Percentiles rank a stretch among this genome's conserved stretches.
Evolutionary conservation across 2,888 invertebrate species (phyloP).

Genomic region (Troides oblongomaculatus): DNA sequence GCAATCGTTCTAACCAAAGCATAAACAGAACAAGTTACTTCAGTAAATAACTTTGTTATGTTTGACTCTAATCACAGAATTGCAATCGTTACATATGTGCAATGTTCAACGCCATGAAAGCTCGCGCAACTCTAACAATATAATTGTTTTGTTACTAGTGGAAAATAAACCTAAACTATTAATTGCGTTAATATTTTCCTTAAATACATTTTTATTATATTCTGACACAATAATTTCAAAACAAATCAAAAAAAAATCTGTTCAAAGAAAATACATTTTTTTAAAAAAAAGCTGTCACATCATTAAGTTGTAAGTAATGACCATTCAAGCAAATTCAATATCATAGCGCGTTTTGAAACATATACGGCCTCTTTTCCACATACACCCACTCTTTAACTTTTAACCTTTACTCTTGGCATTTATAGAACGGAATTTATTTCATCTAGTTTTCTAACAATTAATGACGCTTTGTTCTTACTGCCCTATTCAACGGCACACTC

Average conservation of each 20-base stretch:
- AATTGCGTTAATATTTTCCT: no score
- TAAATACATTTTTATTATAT: no score
- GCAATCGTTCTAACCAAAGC: background rate
- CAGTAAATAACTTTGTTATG: background rate
- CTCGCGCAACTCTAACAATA: no score
- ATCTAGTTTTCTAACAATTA: constrained; percentile 60
- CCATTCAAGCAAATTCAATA: background rate
- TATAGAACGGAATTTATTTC: constrained; percentile 68
- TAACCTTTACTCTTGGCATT: constrained; percentile 76
- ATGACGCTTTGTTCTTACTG: constrained; percentile 69
- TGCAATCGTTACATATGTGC: no score
- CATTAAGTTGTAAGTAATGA: background rate
- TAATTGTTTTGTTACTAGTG: no score
- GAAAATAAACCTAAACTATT: no score
- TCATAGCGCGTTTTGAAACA: background rate
- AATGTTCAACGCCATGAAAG: no score
- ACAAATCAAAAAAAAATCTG: no score
- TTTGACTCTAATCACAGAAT: no score
- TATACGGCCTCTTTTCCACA: constrained; percentile 1
- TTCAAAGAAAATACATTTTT: no score
- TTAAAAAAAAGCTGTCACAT: background rate
- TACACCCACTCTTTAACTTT: constrained; percentile 49
- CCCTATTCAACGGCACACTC: constrained; percentile 58
- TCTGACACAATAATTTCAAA: no score
- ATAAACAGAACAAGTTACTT: background rate